Evolutionary conservation across 2,797 vertebrate species (phyloP).

Genomic region (Novumbra hubbsi): DNA sequence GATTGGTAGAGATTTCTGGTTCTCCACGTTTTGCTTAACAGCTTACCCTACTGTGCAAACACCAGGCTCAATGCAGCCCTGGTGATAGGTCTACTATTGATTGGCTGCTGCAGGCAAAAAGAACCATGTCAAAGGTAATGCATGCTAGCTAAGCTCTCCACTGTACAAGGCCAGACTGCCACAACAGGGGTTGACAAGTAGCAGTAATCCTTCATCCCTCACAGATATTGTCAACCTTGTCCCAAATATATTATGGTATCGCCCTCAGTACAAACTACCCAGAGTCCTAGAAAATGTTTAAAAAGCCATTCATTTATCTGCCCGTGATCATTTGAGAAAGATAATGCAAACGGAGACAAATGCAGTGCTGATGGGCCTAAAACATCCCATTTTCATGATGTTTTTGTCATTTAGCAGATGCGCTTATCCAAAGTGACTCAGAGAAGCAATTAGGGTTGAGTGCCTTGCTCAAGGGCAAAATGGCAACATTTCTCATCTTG

Average conservation of each 20-base stretch:
- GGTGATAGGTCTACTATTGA: slow-evolving; percentile 2
- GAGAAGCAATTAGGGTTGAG: no score
- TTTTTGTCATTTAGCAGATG: no score
- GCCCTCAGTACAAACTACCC: not conserved
- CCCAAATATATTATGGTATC: slow-evolving; percentile 53
- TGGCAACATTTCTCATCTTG: no score
- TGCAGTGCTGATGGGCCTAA: slow-evolving; percentile 30
- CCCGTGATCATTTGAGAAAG: not conserved
- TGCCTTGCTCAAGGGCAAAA: no score
- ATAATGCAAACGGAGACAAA: slow-evolving; percentile 1
- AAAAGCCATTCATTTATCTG: slow-evolving; percentile 38
- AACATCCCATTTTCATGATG: slow-evolving; percentile 39
- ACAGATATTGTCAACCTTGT: slow-evolving; percentile 42
- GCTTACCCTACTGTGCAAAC: slow-evolving; percentile 5
- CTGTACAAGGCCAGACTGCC: slow-evolving; percentile 31
- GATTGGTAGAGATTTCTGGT: slow-evolving; percentile 6
- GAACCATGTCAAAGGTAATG: slow-evolving; percentile 54
- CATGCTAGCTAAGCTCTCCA: slow-evolving; percentile 33
- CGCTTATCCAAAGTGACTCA: no score
- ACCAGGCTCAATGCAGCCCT: not conserved
- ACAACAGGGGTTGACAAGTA: slow-evolving; percentile 30
- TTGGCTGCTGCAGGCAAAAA: slow-evolving; percentile 36
- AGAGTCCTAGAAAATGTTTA: slow-evolving; percentile 15
- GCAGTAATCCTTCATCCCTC: slow-evolving; percentile 58
- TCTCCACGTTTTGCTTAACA: slow-evolving; percentile 1